Conservation (phyloP, 2,113 vertebrate species). For the Leptosomus discolor region DNA sequence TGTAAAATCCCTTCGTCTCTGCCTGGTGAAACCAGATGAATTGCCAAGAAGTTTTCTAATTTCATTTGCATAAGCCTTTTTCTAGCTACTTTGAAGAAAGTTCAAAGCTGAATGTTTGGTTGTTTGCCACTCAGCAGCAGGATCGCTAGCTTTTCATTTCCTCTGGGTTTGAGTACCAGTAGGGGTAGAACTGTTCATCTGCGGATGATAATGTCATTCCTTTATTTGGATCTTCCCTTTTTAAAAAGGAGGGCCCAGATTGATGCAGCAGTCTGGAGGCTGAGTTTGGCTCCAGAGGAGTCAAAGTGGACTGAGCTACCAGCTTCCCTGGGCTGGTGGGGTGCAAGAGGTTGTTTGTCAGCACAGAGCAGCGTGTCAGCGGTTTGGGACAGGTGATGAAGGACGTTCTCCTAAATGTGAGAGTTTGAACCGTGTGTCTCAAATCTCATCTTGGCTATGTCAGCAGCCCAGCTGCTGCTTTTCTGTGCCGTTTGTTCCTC, state of each 20-base stretch:
- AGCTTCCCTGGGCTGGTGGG: background rate
- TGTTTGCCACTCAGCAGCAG: constrained; percentile 35
- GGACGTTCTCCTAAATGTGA: background rate
- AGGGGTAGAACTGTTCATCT: constrained; percentile 4
- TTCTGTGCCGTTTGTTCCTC: background rate
- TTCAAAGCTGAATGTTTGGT: constrained; percentile 41
- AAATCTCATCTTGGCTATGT: background rate
- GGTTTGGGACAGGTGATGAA: background rate
- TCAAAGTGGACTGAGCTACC: background rate
- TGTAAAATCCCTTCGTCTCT: constrained; percentile 36
- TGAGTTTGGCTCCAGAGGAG: background rate
- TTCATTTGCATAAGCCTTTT: constrained; percentile 63
- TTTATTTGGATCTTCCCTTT: background rate
- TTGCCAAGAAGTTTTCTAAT: constrained; percentile 62
- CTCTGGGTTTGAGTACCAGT: background rate
- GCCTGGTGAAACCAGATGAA: constrained; percentile 49
- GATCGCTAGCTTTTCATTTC: constrained; percentile 31
- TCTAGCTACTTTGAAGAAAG: constrained; percentile 54
- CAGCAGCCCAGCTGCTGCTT: background rate
- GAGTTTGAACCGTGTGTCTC: background rate
- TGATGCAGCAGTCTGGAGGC: background rate
- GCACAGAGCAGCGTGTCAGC: background rate
- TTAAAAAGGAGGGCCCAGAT: background rate
- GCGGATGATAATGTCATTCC: background rate
- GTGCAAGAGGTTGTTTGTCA: background rate